phyloP scores from a whole-genome alignment of 2,113 vertebrate species.

The Takifugu flavidus region DNA sequence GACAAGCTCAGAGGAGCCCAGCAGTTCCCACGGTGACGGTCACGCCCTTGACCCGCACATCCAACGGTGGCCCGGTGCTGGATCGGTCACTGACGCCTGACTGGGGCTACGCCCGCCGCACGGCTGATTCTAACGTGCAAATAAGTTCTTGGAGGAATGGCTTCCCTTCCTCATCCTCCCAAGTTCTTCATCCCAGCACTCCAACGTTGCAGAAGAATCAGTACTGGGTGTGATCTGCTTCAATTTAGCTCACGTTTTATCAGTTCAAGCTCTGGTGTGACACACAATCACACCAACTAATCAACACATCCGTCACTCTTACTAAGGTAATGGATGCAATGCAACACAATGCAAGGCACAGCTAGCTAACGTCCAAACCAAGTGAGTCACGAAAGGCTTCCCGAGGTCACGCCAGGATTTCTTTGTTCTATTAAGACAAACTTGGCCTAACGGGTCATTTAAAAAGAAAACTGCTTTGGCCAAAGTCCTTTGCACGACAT shows the following conservation, averaged over 20 bases:
- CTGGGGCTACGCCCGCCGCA: conserved; percentile 30
- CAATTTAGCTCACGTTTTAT: neutral
- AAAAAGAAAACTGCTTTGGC: neutral
- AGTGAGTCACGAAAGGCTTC: too few relatives aligned
- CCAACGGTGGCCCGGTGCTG: conserved; percentile 48
- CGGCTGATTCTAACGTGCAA: conserved; percentile 47
- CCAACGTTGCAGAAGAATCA: conserved; percentile 81
- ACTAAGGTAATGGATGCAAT: too few relatives aligned
- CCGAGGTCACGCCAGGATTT: too few relatives aligned
- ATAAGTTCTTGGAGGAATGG: conserved; percentile 73
- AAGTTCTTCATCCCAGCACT: conserved; percentile 77
- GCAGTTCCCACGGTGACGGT: conserved; percentile 80
- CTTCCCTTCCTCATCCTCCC: conserved; percentile 72
- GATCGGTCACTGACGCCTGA: conserved; percentile 39
- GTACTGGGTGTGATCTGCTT: conserved; percentile 84
- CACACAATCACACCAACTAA: too few relatives aligned
- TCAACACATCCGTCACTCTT: too few relatives aligned
- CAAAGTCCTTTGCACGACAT: neutral
- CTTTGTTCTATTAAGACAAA: too few relatives aligned
- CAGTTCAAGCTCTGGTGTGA: too few relatives aligned
- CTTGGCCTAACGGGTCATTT: conserved; percentile 2
- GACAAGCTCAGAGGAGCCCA: conserved; percentile 68
- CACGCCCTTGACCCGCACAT: conserved; percentile 74
- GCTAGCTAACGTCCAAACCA: too few relatives aligned
- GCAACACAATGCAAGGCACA: too few relatives aligned